Base-by-base conservation (phyloP, 1,140 invertebrate species). In the Micrasema minimum region DNA sequence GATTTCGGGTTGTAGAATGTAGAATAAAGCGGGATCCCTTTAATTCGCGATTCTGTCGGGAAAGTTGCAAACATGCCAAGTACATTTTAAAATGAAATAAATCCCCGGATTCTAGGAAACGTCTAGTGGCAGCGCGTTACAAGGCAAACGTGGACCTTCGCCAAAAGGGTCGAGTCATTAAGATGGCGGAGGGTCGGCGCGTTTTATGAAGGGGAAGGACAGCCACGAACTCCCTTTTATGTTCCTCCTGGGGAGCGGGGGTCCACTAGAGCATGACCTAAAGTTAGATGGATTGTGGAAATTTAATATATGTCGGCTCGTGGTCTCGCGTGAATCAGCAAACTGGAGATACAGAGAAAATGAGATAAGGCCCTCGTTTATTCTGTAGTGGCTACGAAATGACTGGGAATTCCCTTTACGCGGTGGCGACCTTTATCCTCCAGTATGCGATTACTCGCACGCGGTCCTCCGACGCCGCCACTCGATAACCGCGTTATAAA, bases 271-370 rank as follows among this genome's bases (percentile, higher is more conserved):
- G 55, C 55, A 59, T 41, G 55, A 59, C 55, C 55, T 59, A 59
- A 59, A 59, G 55, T 59, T 59, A 59, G 55, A 59, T 59, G 55
- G 55, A 59, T 59, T 59, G 55, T 59, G 55, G 55, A 59, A 59
- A 59, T 59, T 59, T 59, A 59, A 59, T 59, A 59, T 59, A 59
- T 59, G 55, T 59, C 38, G 55, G 55, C 55, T 59, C 55, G 55
- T 41, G 55, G 55, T 59, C 55, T 59, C 55, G 55, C 35, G 35
- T 59, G 55, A 59, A 59, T 59, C 55, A 59, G 37, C 55, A 41
- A 59, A 59, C 55, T 59, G 18, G 55, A 59, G 55, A 59, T 59
- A 53, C 50, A 22, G 55, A 38, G 55, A 31, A 16, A 59, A 38
- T 59, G 51, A 55, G 51, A 55, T 55, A 55, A 35, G 20, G 26